Evolutionary conservation across 2,113 vertebrate genomes (phyloP), one percentile per base, ranked within the genome.

Genomic region (Tretioscincus oriximinensis): DNA sequence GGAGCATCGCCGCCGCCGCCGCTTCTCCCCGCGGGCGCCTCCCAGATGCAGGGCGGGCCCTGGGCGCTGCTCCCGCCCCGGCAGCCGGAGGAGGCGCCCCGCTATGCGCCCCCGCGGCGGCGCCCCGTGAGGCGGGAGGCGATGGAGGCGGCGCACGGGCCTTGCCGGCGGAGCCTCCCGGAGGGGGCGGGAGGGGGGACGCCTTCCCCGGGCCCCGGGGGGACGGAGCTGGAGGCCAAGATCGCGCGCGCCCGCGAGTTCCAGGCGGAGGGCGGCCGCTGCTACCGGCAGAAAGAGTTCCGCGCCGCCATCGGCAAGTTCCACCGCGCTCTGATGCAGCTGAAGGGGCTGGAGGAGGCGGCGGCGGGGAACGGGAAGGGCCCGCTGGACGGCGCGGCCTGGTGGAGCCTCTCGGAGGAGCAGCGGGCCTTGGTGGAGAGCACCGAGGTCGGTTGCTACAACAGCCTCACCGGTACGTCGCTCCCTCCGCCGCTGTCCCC

Each of bases 241-340:
- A 94, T 95, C 92, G 96, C 98, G 91, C 96, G 97, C 80, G 96
- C 96, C 1, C 64, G 75, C 72, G 80, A 75, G 65, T 81, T 81
- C 80, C 68, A 76, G 72, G 65, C 65, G 10, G 80, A 81, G 26
- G 80, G 80, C 9, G 3, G 5, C 64, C 98, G 98, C 94, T 99
- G 98, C 91, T 99, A 99, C 96, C 98, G 98, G 94, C 98, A 99
- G 89, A 99, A 99, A 95, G 98, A 99, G 94, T 98, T 98, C 95
- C 95, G 97, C 72, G 98, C 98, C 88, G 98, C 98, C 92, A 99
- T 99, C 81, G 98, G 98, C 90, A 99, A 99, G 93, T 99, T 98
- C 84, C 98, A 99, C 94, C 96, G 98, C 82, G 98, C 98, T 31
- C 88, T 99, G 90, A 94, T 99, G 92, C 97, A 99, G 94, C 97